Conservation (phyloP, 1,140 invertebrate species). For the Tachypleus tridentatus region DNA sequence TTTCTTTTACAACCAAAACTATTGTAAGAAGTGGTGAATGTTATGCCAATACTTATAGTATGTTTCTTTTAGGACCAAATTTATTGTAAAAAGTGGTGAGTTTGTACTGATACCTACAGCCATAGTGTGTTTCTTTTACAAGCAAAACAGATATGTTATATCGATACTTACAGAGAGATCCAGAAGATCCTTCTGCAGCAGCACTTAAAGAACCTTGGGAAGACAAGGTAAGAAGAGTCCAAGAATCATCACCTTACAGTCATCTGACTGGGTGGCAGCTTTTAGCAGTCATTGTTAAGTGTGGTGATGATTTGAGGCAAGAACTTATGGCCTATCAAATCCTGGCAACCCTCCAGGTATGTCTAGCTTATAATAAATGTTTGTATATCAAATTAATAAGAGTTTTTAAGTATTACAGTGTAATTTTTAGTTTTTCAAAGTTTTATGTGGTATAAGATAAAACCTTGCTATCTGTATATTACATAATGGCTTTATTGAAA, state of each 20-base stretch:
- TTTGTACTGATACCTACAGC: too few species aligned
- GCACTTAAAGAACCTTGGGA: slow-evolving; percentile 76
- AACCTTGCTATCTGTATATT: too few species aligned
- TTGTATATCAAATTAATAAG: too few species aligned
- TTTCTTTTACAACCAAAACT: too few species aligned
- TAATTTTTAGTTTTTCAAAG: background rate
- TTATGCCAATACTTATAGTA: too few species aligned
- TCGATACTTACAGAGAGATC: slow-evolving; percentile 50
- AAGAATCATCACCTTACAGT: slow-evolving; percentile 88
- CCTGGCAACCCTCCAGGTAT: slow-evolving; percentile 65
- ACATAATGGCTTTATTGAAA: too few species aligned
- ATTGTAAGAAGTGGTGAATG: too few species aligned
- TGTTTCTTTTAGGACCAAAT: too few species aligned
- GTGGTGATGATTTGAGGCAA: slow-evolving; percentile 93
- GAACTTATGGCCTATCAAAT: slow-evolving; percentile 94
- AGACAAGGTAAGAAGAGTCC: slow-evolving; percentile 53
- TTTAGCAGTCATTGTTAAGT: slow-evolving; percentile 93
- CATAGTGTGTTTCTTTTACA: too few species aligned
- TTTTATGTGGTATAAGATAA: background rate
- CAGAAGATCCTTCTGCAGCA: slow-evolving; percentile 96
- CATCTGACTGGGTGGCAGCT: slow-evolving; percentile 80
- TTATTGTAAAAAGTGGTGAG: too few species aligned
- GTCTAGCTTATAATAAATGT: background rate
- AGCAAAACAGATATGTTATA: too few species aligned
- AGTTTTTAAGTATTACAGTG: background rate